Conservation (phyloP, 2,113 vertebrate genomes). For the Gopherus flavomarginatus region DNA sequence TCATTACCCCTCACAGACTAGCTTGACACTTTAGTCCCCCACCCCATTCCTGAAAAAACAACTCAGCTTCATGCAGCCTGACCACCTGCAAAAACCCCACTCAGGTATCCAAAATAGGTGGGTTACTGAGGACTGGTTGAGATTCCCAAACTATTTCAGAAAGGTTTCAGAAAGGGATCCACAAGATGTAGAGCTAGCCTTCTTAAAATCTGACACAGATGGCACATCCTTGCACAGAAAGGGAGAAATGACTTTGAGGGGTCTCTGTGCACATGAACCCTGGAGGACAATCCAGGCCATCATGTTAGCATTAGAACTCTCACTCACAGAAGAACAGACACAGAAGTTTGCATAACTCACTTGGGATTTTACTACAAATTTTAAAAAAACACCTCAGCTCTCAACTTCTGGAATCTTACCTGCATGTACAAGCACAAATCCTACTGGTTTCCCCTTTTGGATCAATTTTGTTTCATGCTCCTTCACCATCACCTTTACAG, state of each 20-base stretch:
- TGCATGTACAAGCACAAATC: constrained; percentile 98
- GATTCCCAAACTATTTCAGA: not conserved
- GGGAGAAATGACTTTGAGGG: not conserved
- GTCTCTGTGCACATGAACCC: not conserved
- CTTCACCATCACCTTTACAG: constrained; percentile 77
- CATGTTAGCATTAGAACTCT: not conserved
- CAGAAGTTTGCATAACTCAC: not conserved
- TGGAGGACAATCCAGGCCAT: not conserved
- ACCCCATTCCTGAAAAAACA: not conserved
- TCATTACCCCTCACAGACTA: not conserved
- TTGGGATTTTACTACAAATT: not conserved
- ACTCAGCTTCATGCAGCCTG: not conserved
- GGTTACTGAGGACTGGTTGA: not conserved
- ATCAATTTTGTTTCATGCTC: constrained; percentile 78
- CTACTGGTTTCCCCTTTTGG: constrained; percentile 83
- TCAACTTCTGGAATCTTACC: constrained; percentile 77
- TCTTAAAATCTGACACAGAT: not conserved
- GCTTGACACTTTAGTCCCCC: not conserved
- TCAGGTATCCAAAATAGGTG: not conserved
- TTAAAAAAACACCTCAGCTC: not conserved
- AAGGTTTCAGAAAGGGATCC: not conserved
- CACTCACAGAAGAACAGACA: not conserved
- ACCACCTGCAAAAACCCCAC: not conserved
- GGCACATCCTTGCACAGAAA: not conserved
- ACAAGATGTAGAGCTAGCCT: not conserved